Base-by-base conservation (phyloP, 2,113 vertebrate genomes). In the Scophthalmus maximus region DNA sequence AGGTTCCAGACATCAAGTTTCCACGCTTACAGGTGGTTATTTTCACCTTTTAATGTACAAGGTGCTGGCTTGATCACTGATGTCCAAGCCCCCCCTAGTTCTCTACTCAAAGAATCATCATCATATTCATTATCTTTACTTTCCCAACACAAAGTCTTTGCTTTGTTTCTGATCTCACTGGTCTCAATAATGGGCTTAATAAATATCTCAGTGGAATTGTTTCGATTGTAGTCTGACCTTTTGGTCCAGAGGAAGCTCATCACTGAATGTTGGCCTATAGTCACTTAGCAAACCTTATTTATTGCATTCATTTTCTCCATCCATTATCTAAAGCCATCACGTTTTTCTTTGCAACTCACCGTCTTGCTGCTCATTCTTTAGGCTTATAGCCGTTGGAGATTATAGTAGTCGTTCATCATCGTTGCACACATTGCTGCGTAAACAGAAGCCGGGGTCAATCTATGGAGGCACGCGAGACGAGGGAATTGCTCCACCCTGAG, bases 361-460 rank as follows among this genome's bases (percentile, higher is more conserved):
- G 18, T 49, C 44, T n/a, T 22, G 51, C 42, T 30, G 68, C 55
- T 74, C 52, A 14, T 53, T 68, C 52, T 52, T 27, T 2, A 26
- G 14, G 60, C 61, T 9, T 7, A 1, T 6, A 8, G 56, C 51
- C 23, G 30, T 5, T n/a, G n/a, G n/a, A n/a, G n/a, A n/a, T n/a
- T 29, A 6, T 52, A 78, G 84, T 74, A 74, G 86, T 89, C 76
- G 81, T 84, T 84, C 32, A 83, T 73, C 76, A 74, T 44, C 2
- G 0, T 10, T 65, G 83, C 78, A 73, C 70, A 79, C 69, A 73
- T 71, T 71, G 75, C 75, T 40, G 38, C 72, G 58, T 87, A 87
- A 85, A 88, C 80, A 90, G 51, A 85, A 70, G 58, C 67, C 42
- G 11, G 77, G 76, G 78, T 87, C 83, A 86, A 77, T 89, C 73